Percentiles rank a stretch among this genome's conserved stretches.
phyloP scores from a whole-genome alignment of 2,888 invertebrate species.

The Aleiodes testaceus region DNA sequence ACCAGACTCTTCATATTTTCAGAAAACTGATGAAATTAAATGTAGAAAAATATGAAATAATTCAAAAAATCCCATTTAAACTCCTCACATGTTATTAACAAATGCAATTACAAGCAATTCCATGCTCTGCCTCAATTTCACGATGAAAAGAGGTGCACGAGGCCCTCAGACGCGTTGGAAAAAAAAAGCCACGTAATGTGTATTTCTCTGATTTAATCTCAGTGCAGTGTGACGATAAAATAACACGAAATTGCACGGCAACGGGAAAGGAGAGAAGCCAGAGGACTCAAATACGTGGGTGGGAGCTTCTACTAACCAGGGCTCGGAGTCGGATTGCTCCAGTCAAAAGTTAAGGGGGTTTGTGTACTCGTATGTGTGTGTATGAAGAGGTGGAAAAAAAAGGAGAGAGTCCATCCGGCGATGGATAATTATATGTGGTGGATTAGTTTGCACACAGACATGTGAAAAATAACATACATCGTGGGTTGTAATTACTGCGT shows the following conservation, averaged over 20 bases:
- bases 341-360: conserved; percentile 55
- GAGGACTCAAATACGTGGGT: conserved; percentile 3
- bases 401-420: conserved; percentile 57
- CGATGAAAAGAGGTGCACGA: conserved; percentile 4
- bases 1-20: no score
- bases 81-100: not conserved
- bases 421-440: conserved; percentile 65
- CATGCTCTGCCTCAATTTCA: conserved; percentile 11
- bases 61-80: no score
- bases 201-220: conserved; percentile 37
- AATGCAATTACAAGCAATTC: conserved; percentile 36
- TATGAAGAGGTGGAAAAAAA: not conserved
- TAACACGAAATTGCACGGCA: conserved; percentile 29
- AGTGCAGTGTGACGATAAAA: conserved; percentile 29
- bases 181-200: conserved; percentile 15
- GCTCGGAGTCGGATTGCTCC: conserved; percentile 63
- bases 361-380: no score
- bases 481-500: conserved; percentile 19
- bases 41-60: no score
- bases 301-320: conserved; percentile 45
- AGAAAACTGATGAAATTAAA: no score
- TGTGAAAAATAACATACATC: not conserved
- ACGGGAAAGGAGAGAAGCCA: not conserved
- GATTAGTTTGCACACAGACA: conserved; percentile 54
- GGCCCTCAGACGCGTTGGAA: not conserved